Conservation (phyloP, 2,113 vertebrate genomes). For the Gymnogyps californianus region DNA sequence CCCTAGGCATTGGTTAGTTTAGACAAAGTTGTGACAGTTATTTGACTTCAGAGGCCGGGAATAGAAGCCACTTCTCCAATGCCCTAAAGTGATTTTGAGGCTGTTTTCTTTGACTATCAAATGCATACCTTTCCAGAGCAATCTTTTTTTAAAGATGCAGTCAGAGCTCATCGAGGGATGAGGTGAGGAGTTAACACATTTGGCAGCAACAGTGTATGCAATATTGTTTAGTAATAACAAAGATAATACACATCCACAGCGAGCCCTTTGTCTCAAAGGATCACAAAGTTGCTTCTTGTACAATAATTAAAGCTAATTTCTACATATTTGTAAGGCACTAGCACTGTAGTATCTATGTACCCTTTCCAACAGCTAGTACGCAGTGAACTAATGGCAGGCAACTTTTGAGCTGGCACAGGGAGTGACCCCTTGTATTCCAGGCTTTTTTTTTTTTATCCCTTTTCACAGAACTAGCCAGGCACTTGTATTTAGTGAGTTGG, state of each 20-base stretch:
- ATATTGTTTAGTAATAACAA: not conserved
- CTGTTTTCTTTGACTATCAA: slow-evolving; percentile 19
- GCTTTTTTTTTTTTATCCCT: not conserved
- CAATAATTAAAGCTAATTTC: too few relatives aligned
- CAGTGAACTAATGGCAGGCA: not conserved
- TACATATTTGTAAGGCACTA: not conserved
- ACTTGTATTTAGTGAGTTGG: slow-evolving; percentile 33
- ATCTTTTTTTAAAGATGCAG: not conserved
- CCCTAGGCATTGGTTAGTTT: slow-evolving; percentile 6
- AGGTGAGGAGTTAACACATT: not conserved
- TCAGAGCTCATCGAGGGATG: not conserved
- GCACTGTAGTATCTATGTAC: not conserved
- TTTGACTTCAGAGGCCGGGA: slow-evolving; percentile 40
- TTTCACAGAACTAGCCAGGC: slow-evolving; percentile 2
- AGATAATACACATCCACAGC: not conserved
- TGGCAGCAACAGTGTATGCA: not conserved
- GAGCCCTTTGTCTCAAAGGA: not conserved
- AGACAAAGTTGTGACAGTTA: slow-evolving; percentile 55
- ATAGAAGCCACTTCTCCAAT: slow-evolving; percentile 27
- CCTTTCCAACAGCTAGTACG: not conserved
- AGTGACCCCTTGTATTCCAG: slow-evolving; percentile 1
- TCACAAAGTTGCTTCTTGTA: not conserved
- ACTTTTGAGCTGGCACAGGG: not conserved
- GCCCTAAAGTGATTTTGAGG: slow-evolving; percentile 47
- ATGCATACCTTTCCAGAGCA: slow-evolving; percentile 7